Evolutionary conservation across 2,797 vertebrate species (phyloP).

Genomic region (Xiphorhynchus erythropygius): DNA sequence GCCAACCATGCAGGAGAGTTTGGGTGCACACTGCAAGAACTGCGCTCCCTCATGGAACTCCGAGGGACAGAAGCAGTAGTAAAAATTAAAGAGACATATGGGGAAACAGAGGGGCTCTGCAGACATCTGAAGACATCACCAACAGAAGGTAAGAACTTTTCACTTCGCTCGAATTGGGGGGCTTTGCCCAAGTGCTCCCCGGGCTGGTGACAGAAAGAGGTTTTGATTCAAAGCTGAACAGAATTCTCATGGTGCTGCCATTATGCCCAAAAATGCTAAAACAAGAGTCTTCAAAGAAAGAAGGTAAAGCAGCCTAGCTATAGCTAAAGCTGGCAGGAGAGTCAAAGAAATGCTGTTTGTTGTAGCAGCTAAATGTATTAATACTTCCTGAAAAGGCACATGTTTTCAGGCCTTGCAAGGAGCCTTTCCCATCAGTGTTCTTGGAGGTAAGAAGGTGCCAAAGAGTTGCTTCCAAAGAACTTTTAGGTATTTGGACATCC

Average conservation of each 20-base stretch:
- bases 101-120: slow-evolving; percentile 92
- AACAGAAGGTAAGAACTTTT: slow-evolving; percentile 86
- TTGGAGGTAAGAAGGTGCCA: not conserved
- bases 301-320: not conserved
- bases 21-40: slow-evolving; percentile 91
- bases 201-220: not conserved
- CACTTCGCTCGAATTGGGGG: not conserved
- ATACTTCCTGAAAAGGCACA: not conserved
- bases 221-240: not conserved
- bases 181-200: not conserved
- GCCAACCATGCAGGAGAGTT: slow-evolving; percentile 89
- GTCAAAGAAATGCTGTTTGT: not conserved
- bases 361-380: not conserved
- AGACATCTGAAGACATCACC: slow-evolving; percentile 93
- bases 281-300: not conserved
- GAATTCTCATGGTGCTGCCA: not conserved
- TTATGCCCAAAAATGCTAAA: not conserved
- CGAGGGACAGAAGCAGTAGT: slow-evolving; percentile 92
- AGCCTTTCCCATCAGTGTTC: not conserved
- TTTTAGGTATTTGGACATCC: not conserved
- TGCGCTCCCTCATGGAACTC: slow-evolving; percentile 97
- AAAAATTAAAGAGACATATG: slow-evolving; percentile 96
- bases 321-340: not conserved
- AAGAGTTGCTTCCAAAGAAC: not conserved
- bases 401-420: not conserved